These are phyloP conservation scores for Dromiciops gliroides DNA, from an alignment of 2,113 vertebrate genomes.

Conservation along the genomic window DNA sequence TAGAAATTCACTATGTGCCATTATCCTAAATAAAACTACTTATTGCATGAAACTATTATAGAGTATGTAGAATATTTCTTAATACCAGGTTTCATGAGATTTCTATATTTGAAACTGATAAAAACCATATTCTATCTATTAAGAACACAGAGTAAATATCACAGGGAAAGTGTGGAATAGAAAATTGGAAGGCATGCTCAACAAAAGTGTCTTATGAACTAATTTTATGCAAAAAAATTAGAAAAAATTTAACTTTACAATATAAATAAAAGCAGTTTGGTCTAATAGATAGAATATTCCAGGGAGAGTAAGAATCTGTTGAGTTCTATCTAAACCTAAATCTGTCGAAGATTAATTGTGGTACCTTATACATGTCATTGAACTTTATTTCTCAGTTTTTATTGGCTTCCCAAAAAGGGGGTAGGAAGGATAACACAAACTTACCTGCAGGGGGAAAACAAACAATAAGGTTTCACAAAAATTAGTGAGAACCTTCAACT, in stretches of 20 bases:
- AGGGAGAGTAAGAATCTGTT: not conserved
- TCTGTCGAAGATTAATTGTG: not conserved
- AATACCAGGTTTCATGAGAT: not conserved
- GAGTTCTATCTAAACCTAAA: not conserved
- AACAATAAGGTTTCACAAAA: not conserved
- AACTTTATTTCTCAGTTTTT: not conserved
- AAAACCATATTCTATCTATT: not conserved
- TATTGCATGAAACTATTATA: not conserved
- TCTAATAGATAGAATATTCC: not conserved
- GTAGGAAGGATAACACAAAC: not conserved
- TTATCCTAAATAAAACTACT: not conserved
- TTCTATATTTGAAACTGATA: not conserved
- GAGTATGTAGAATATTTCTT: conserved; percentile 1
- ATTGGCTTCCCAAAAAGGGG: not conserved
- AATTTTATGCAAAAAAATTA: conserved; percentile 19
- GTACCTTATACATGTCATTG: not conserved
- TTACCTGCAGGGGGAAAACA: not conserved
- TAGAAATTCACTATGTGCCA: not conserved
- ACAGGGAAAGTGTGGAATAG: not conserved
- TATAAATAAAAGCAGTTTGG: not conserved
- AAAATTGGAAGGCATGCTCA: not conserved
- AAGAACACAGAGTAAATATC: not conserved
- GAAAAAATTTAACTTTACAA: conserved; percentile 25
- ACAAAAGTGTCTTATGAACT: not conserved
- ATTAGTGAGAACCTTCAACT: not conserved